These are phyloP conservation scores for Brassicogethes aeneus DNA, from an alignment of 2,888 invertebrate species.

Conservation along the genomic window DNA sequence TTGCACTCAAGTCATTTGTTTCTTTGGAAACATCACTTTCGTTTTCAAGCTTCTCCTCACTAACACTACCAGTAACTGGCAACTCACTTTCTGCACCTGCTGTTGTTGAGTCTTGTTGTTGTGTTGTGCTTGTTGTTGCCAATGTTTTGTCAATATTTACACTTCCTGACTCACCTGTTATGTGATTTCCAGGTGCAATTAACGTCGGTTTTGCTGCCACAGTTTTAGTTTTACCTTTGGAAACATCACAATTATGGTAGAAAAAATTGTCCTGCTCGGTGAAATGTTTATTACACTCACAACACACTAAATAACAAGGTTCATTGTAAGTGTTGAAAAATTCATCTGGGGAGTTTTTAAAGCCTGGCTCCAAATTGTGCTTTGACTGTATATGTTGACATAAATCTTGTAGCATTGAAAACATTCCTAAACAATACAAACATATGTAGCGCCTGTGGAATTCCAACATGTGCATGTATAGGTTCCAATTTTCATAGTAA, in stretches of 20 bases:
- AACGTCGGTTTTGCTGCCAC: constrained; percentile 23
- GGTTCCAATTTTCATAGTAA: constrained; percentile 79
- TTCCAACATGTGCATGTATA: constrained; percentile 77
- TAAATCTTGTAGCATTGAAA: constrained; percentile 69
- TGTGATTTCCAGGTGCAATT: constrained; percentile 29
- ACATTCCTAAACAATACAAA: constrained; percentile 75
- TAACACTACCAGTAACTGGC: too few relatives aligned
- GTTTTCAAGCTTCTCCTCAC: background rate
- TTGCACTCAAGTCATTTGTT: background rate
- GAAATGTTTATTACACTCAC: constrained; percentile 71
- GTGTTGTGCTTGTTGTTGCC: too few relatives aligned
- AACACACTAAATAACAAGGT: constrained; percentile 69
- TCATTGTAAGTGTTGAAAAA: constrained; percentile 57
- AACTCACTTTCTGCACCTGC: too few relatives aligned
- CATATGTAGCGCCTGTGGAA: constrained; percentile 75
- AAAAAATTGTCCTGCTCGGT: constrained; percentile 67
- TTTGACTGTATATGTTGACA: constrained; percentile 68
- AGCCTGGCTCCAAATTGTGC: constrained; percentile 66
- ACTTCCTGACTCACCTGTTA: constrained; percentile 28
- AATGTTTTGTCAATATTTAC: too few relatives aligned
- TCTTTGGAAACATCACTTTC: background rate
- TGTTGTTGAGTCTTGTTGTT: too few relatives aligned
- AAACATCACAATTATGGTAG: constrained; percentile 66
- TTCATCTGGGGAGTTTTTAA: constrained; percentile 58
- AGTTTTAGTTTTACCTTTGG: constrained; percentile 17